Conservation (phyloP, 2,797 vertebrate species). For the Bradypus variegatus region DNA sequence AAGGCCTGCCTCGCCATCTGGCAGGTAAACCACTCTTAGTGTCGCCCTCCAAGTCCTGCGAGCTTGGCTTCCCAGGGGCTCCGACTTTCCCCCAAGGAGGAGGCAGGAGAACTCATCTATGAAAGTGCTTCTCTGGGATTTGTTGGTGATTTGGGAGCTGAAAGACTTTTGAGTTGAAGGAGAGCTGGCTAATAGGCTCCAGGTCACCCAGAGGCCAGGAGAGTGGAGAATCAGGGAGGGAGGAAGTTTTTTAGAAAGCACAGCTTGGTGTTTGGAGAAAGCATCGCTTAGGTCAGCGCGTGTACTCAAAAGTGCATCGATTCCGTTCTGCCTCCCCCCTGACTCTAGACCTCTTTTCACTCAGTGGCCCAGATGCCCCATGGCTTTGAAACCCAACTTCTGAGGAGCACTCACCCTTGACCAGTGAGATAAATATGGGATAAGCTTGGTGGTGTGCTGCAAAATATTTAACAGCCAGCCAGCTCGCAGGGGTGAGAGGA, state of each 20-base stretch:
- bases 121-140: neutral
- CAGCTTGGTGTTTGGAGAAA: rapidly evolving
- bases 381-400: rapidly evolving
- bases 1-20: neutral
- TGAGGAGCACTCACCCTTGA: rapidly evolving
- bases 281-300: rapidly evolving
- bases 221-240: too few relatives aligned
- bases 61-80: too few relatives aligned
- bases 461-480: too few relatives aligned
- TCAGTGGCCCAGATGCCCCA: rapidly evolving
- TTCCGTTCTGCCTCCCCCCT: rapidly evolving
- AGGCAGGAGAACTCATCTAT: neutral
- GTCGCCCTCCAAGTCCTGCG: too few relatives aligned
- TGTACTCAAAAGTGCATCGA: rapidly evolving
- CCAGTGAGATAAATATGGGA: rapidly evolving
- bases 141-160: too few relatives aligned
- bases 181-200: neutral
- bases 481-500: too few relatives aligned
- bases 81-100: neutral
- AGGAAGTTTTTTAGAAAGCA: neutral
- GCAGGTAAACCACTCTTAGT: neutral
- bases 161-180: neutral
- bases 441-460: rapidly evolving
- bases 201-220: neutral
- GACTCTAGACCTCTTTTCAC: rapidly evolving